Conservation (phyloP, 2,888 invertebrate species). For the Salpingus planirostris region DNA sequence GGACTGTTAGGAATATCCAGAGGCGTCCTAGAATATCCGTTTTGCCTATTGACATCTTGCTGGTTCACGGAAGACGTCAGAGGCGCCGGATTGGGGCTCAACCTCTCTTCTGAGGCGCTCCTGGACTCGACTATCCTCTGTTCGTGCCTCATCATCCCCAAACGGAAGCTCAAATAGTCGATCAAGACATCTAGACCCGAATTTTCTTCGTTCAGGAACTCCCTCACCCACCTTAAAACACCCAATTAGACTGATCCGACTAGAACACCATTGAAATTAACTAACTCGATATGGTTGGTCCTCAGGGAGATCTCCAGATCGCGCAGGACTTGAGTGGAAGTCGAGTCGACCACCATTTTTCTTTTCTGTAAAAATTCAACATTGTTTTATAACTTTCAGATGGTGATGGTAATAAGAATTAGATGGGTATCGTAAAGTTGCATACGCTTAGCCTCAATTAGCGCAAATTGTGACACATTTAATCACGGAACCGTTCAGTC, state of each 20-base stretch:
- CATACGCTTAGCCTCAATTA: constrained; percentile 8
- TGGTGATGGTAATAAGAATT: too few species aligned
- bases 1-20: constrained; percentile 58
- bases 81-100: constrained; percentile 45
- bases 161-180: constrained; percentile 91
- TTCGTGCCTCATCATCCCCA: constrained; percentile 90
- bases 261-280: too few species aligned
- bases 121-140: constrained; percentile 70
- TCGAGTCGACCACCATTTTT: constrained; percentile 93
- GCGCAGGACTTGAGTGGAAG: constrained; percentile 95
- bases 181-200: constrained; percentile 93
- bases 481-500: constrained; percentile 5
- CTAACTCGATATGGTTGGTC: constrained; percentile 98
- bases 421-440: background rate
- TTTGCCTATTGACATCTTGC: constrained; percentile 28
- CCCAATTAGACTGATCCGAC: too few species aligned
- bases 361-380: constrained; percentile 64
- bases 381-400: background rate
- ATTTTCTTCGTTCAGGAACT: constrained; percentile 94
- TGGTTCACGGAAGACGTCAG: constrained; percentile 9
- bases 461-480: constrained; percentile 6
- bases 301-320: constrained; percentile 97
- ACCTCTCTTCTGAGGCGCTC: constrained; percentile 67
- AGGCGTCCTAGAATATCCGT: constrained; percentile 42
- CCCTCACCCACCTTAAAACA: constrained; percentile 88